Conservation (phyloP, 2,113 vertebrate species). For the Nyctereutes procyonoides region DNA sequence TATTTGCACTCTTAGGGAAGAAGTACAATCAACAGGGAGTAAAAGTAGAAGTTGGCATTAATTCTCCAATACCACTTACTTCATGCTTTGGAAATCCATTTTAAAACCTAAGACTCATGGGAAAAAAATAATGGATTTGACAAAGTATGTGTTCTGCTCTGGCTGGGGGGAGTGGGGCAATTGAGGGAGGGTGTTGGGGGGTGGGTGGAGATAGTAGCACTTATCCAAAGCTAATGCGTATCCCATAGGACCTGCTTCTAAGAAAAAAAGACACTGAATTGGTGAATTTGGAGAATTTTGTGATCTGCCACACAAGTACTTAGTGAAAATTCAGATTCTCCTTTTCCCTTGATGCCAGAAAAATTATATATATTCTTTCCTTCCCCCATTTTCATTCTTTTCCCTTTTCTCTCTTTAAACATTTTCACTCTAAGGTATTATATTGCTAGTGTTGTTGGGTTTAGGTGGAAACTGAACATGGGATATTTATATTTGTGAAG, state of each 20-base stretch:
- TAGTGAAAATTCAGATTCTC: not conserved
- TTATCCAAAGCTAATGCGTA: not conserved
- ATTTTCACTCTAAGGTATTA: not conserved
- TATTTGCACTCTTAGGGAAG: slow-evolving; percentile 26
- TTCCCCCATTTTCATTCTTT: not conserved
- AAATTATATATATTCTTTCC: not conserved
- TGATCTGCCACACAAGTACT: not conserved
- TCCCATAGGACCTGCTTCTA: not conserved
- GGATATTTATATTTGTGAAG: slow-evolving; percentile 28
- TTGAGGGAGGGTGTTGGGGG: no score
- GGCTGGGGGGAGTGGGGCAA: not conserved
- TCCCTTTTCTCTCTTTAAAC: not conserved
- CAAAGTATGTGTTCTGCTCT: not conserved
- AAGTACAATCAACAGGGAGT: not conserved
- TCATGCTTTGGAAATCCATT: not conserved
- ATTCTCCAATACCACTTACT: not conserved
- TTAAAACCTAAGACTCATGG: not conserved
- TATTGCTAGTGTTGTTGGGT: not conserved
- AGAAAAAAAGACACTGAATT: not conserved
- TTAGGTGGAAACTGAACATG: not conserved
- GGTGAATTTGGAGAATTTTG: slow-evolving; percentile 6
- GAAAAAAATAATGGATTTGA: not conserved
- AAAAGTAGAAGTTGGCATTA: slow-evolving; percentile 31
- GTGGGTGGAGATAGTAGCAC: not conserved
- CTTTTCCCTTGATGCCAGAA: slow-evolving; percentile 22